A percentile compares a stretch with the other conserved stretches of the same genome.
Conservation (phyloP, 2,888 invertebrate species). For the Saturnia pavonia region DNA sequence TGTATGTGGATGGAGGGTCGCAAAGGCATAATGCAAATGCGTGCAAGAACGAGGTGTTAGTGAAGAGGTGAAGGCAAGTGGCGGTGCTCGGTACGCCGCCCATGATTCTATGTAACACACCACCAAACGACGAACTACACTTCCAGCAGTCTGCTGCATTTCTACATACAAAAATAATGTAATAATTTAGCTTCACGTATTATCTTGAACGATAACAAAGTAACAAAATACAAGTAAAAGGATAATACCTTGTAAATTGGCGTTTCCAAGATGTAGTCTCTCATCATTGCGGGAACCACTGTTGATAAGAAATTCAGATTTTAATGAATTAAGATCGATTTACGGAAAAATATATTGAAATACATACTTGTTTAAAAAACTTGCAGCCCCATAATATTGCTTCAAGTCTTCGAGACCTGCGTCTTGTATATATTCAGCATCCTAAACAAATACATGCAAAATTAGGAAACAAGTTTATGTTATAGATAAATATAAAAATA, state of each 20-base stretch:
- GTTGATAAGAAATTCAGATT: slow-evolving; percentile 20
- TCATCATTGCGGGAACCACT: slow-evolving; percentile 62
- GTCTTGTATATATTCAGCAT: slow-evolving; percentile 45
- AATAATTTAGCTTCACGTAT: slow-evolving; percentile 6
- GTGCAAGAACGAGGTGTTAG: slow-evolving; percentile 87
- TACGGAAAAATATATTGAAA: not conserved
- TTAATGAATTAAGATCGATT: not conserved
- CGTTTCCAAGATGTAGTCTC: slow-evolving; percentile 69
- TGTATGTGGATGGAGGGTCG: slow-evolving; percentile 85
- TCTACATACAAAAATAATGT: slow-evolving; percentile 40
- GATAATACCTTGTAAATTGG: slow-evolving; percentile 68
- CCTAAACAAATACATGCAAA: slow-evolving; percentile 38
- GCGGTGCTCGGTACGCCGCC: slow-evolving; percentile 85
- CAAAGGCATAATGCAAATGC: slow-evolving; percentile 88
- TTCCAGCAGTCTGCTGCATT: slow-evolving; percentile 66
- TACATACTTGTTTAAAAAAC: slow-evolving; percentile 67
- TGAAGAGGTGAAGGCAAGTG: slow-evolving; percentile 84
- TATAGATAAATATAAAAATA: slow-evolving; percentile 26
- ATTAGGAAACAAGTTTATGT: slow-evolving; percentile 1
- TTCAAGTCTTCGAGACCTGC: slow-evolving; percentile 42
- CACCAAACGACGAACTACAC: slow-evolving; percentile 65
- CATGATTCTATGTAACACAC: slow-evolving; percentile 87
- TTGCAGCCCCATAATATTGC: slow-evolving; percentile 73
- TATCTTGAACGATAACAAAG: slow-evolving; percentile 15
- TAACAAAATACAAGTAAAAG: slow-evolving; percentile 1